Evolutionary conservation across 2,888 invertebrate species (phyloP), one percentile per base, ranked within the genome.

Genomic region (Epiblema foenella): DNA sequence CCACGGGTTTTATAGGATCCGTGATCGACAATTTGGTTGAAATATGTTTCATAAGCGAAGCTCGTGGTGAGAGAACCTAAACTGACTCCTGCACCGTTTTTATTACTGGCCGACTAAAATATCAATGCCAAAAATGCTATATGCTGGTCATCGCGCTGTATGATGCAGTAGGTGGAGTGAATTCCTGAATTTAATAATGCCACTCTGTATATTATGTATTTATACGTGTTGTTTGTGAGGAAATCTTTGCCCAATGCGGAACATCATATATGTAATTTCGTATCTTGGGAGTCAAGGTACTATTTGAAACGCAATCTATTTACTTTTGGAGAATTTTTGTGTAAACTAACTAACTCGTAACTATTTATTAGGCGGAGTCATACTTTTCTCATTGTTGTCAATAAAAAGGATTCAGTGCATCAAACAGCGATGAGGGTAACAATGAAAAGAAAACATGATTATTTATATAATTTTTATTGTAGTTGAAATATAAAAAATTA

Each of bases 21-120:
- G 18, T 7, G 73, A 46, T 59, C 70, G 69, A 77, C 79, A 83
- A 83, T 85, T 85, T 82, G 76, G 79, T 77, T 81, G 83, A 83
- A 83, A 83, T 83, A 83, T 83, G 83, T 84, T 80, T 83, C 81
- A 84, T 83, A 83, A 83, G 76, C 78, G 78, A 66, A 54, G 72
- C 69, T 70, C 63, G 58, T 66, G 73, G 73, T 69, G 75, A 76
- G 75, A 73, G 75, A 74, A 77, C 77, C 77, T 77, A 77, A 74
- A 73, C 75, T 75, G 74, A 77, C 67, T 74, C 24, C 75, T 73
- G 71, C 74, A 74, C 75, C 73, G 74, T 79, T 84, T 82, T 82
- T 83, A 81, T 75, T 74, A 69, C 72, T 52, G 51, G 51, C 64
- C 64, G 62, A 42, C 15, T 42, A 5, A 42, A 42, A 42, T 42